Evolutionary conservation across 2,113 vertebrate species (phyloP).

Genomic region (Pithys albifrons): DNA sequence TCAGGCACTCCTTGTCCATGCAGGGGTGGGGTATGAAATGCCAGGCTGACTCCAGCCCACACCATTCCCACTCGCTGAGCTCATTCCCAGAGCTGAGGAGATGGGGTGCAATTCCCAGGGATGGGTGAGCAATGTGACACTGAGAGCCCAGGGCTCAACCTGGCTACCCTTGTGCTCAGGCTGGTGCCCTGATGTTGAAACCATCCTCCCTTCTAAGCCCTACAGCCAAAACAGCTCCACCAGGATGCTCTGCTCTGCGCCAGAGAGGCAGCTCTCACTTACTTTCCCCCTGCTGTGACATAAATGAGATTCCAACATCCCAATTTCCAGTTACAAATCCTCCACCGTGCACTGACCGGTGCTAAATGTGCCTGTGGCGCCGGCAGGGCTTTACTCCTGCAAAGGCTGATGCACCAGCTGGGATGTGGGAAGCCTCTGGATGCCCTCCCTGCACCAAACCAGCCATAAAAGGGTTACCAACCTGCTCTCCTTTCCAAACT

Average conservation of each 20-base stretch:
- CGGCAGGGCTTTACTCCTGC: background rate
- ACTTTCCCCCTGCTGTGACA: background rate
- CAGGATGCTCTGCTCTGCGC: background rate
- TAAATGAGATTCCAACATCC: slow-evolving; percentile 25
- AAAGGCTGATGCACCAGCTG: accelerated
- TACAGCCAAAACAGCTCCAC: background rate
- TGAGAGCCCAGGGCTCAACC: background rate
- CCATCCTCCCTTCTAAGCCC: background rate
- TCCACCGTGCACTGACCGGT: background rate
- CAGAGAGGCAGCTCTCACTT: background rate
- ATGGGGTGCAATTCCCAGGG: background rate
- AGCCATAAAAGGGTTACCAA: background rate
- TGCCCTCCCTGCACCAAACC: background rate
- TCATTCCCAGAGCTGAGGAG: accelerated
- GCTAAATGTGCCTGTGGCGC: background rate
- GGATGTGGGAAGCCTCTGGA: background rate
- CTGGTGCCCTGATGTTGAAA: background rate
- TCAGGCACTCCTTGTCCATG: background rate
- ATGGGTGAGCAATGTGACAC: accelerated
- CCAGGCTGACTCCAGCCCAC: background rate
- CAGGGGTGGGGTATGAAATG: background rate
- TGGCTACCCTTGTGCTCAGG: background rate
- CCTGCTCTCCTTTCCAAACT: slow-evolving; percentile 31
- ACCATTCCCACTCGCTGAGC: background rate
- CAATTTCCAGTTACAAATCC: slow-evolving; percentile 8